These are phyloP conservation scores for Pammene aurita DNA, from an alignment of 2,888 invertebrate species.

Conservation along the genomic window DNA sequence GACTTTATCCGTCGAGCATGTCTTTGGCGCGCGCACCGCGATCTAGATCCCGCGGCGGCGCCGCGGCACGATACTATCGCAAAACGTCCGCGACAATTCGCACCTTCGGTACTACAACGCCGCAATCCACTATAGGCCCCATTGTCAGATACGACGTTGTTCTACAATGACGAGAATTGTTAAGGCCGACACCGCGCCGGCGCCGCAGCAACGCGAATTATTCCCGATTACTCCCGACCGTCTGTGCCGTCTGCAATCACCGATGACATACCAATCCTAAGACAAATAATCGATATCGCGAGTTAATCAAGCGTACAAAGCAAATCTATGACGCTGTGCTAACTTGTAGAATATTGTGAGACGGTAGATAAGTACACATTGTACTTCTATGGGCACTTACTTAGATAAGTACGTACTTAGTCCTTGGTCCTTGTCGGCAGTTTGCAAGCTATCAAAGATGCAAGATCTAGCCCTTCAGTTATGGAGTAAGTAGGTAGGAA, in stretches of 20 bases:
- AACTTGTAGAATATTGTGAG: neutral
- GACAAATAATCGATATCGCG: slow-evolving; percentile 27
- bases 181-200: slow-evolving; percentile 60
- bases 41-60: slow-evolving; percentile 78
- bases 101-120: slow-evolving; percentile 15
- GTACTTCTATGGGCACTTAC: no score
- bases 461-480: slow-evolving; percentile 13
- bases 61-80: slow-evolving; percentile 76
- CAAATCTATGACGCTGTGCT: neutral
- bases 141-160: slow-evolving; percentile 27
- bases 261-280: slow-evolving; percentile 45
- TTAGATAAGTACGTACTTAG: neutral
- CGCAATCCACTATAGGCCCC: slow-evolving; percentile 19
- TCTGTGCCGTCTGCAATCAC: slow-evolving; percentile 50
- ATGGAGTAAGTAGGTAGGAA: neutral
- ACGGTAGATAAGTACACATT: neutral
- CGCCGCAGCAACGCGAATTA: slow-evolving; percentile 74
- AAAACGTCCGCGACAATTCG: slow-evolving; percentile 69
- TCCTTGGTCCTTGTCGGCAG: slow-evolving; percentile 1
- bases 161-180: slow-evolving; percentile 54
- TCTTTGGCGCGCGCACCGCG: slow-evolving; percentile 75
- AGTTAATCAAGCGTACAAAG: slow-evolving; percentile 17
- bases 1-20: slow-evolving; percentile 79
- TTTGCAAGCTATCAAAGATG: slow-evolving; percentile 19
- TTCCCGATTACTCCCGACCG: slow-evolving; percentile 50